A percentile compares a stretch with the other conserved stretches of the same genome.
These are phyloP conservation scores for Henicopernis longicauda DNA, from an alignment of 2,113 vertebrate species.

Conservation along the genomic window DNA sequence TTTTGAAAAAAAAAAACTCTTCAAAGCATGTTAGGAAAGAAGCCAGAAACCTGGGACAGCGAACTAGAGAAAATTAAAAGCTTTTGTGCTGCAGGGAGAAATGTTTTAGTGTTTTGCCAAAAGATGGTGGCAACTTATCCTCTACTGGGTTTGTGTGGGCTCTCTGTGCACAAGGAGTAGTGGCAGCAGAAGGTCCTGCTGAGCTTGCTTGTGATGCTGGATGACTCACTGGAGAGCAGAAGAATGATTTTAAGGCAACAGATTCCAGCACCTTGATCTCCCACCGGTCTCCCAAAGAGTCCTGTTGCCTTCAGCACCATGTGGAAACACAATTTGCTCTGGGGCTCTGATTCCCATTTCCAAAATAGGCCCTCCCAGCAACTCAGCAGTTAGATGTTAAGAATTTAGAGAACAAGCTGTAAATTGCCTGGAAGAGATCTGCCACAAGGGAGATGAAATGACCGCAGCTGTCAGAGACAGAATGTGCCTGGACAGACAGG, in stretches of 20 bases:
- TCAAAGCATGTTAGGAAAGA: neutral
- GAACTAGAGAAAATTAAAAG: neutral
- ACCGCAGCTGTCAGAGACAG: neutral
- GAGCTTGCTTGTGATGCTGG: neutral
- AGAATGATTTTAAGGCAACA: neutral
- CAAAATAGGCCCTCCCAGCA: neutral
- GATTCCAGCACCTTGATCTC: neutral
- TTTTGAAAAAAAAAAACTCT: slow-evolving; percentile 14
- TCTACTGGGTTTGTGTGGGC: neutral
- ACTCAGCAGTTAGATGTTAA: neutral
- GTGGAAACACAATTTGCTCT: neutral
- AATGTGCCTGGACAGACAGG: neutral
- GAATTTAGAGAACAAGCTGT: neutral
- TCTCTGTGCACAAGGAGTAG: neutral
- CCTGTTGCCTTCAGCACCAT: neutral
- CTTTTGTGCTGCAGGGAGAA: neutral
- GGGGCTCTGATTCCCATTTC: neutral
- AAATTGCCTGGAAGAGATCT: neutral
- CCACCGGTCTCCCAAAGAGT: neutral
- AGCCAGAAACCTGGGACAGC: neutral
- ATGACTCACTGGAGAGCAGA: neutral
- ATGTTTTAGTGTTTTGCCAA: neutral
- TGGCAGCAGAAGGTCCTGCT: neutral
- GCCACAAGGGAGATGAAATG: neutral
- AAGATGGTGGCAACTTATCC: neutral